Evolutionary conservation across 1,140 invertebrate genomes (phyloP), one percentile per base, ranked within the genome.

Genomic region (Brachionus koreanus): DNA sequence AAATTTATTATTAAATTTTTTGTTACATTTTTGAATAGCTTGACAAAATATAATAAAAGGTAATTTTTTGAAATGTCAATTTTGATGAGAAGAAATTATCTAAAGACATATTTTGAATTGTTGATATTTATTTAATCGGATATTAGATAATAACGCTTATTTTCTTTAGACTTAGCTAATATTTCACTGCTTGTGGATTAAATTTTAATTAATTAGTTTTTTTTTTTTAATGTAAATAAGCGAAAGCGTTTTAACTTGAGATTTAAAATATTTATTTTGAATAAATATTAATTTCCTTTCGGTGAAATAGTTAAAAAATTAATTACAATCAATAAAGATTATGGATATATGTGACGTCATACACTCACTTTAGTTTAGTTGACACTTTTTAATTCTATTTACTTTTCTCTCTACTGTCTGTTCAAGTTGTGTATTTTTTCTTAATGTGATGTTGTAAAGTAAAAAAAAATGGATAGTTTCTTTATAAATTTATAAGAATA

Each of bases 61-160:
- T 29, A 29, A 29, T 29, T 29, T 29, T 29, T 29, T 29, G 1
- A 29, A 29, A 29, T 29, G 29, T 29, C 29, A 29, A 29, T 29
- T 29, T 29, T 29, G 29, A 29, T 29, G 13, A 49, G n/a, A 57
- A 57, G 5, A 25, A 57, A 57, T 42, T 13, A 57, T 16, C 1
- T 57, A 23, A 9, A 19, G 49, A 19, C 49, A 57, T 57, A 57
- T 57, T 57, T 23, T 16, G 19, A 57, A 57, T 57, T 19, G 19
- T 19, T 57, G 49, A 57, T 65, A 65, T 69, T 39, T 65, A 65
- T 69, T 39, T n/a, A 37, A n/a, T 37, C 33, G 65, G 65, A 69
- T 39, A 69, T 69, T 69, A 69, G 65, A 69, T 69, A 69, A 69
- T 69, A 29, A 29, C 29, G 16, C 16, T 39, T 42, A 42, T 37